A percentile compares a stretch with the other conserved stretches of the same genome.
Conservation (phyloP, 2,888 invertebrate species). For the Lycia hirtaria region DNA sequence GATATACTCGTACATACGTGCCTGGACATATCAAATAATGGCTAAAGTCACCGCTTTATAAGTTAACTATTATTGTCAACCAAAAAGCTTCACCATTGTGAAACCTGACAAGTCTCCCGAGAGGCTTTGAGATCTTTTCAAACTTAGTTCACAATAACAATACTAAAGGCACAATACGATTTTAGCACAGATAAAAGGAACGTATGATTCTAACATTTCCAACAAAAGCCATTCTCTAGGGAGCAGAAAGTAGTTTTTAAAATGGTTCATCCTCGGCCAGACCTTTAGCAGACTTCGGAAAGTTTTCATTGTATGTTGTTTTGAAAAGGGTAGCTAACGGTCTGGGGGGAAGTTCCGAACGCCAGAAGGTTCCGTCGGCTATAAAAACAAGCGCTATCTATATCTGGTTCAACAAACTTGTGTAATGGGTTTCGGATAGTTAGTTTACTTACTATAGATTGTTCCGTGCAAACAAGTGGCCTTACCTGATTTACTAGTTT, state of each 20-base stretch:
- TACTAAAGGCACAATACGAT: not conserved
- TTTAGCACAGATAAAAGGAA: conserved; percentile 15
- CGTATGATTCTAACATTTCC: conserved; percentile 12
- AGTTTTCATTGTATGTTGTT: conserved; percentile 20
- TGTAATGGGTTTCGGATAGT: not conserved
- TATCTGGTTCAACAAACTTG: conserved; percentile 5
- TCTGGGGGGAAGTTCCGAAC: conserved; percentile 2
- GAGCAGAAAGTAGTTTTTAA: conserved; percentile 18
- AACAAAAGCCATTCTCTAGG: conserved; percentile 15
- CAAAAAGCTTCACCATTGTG: conserved; percentile 25
- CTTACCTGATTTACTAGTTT: not conserved
- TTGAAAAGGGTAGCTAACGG: conserved; percentile 24
- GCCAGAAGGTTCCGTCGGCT: conserved; percentile 1
- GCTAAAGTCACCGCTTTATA: conserved; percentile 15
- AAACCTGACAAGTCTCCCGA: conserved; percentile 21
- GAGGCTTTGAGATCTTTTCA: conserved; percentile 15
- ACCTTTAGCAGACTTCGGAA: conserved; percentile 11
- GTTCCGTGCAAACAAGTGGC: not conserved
- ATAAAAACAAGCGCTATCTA: conserved; percentile 19
- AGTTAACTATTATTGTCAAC: conserved; percentile 3
- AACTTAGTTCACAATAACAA: conserved; percentile 8
- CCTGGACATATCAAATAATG: too few species aligned
- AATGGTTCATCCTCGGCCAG: conserved; percentile 10
- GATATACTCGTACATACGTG: too few species aligned
- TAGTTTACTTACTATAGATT: not conserved